These are phyloP conservation scores for Drosophila tripunctata DNA, from an alignment of 2,888 invertebrate species.

Conservation along the genomic window DNA sequence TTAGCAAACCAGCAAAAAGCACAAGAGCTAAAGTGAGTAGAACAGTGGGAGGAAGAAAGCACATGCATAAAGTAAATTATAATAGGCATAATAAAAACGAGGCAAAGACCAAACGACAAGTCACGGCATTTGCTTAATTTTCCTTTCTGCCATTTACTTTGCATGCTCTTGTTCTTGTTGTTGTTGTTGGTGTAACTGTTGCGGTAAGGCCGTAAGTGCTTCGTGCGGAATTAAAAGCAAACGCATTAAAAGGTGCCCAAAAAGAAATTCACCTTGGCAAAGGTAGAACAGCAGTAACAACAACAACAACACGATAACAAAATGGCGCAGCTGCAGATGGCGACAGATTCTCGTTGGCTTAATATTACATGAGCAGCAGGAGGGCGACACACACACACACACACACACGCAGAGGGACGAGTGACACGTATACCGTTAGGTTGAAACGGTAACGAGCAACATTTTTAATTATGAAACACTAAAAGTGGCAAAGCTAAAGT, in stretches of 20 bases:
- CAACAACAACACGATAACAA: conserved; percentile 37
- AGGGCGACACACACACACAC: conserved; percentile 11
- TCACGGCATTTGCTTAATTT: conserved; percentile 53
- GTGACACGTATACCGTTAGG: conserved; percentile 23
- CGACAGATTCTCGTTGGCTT: conserved; percentile 50
- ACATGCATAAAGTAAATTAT: conserved; percentile 78
- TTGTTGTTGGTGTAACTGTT: conserved; percentile 26
- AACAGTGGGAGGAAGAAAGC: neutral
- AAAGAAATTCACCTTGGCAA: conserved; percentile 75
- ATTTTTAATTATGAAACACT: conserved; percentile 84
- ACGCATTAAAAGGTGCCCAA: conserved; percentile 78
- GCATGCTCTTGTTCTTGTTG: neutral
- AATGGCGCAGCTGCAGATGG: conserved; percentile 73
- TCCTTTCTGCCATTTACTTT: conserved; percentile 15
- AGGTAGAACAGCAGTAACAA: conserved; percentile 38
- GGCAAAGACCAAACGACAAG: conserved; percentile 67
- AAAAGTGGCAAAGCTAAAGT: conserved; percentile 82
- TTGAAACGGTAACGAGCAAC: conserved; percentile 64
- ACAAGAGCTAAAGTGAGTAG: conserved; percentile 28
- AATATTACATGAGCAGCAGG: conserved; percentile 61
- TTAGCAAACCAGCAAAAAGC: conserved; percentile 30
- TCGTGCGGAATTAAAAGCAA: conserved; percentile 74
- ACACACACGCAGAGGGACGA: neutral
- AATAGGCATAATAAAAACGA: conserved; percentile 77
- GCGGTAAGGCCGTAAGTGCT: conserved; percentile 69